Evolutionary conservation across 2,888 invertebrate species (phyloP).

Genomic region (Ecliptopera silaceata): DNA sequence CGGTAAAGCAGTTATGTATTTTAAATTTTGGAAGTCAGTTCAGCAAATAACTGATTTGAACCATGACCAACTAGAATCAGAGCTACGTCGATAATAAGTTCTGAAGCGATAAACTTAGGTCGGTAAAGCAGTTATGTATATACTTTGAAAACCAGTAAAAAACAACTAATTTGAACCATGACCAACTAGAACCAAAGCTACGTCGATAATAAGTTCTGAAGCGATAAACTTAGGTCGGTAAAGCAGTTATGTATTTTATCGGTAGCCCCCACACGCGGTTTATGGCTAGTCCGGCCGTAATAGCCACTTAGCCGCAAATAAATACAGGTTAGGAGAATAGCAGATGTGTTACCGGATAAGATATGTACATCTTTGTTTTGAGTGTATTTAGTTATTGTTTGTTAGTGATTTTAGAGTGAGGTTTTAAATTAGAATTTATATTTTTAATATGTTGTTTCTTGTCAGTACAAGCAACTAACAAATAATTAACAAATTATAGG

Average conservation of each 20-base stretch:
- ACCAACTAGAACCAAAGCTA: no score
- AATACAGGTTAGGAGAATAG: slow-evolving; percentile 1
- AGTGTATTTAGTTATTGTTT: no score
- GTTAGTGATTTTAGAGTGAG: no score
- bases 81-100: background rate
- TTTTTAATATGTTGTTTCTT: no score
- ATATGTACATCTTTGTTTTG: background rate
- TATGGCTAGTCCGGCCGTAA: slow-evolving; percentile 28
- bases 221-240: slow-evolving; percentile 17
- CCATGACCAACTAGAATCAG: no score
- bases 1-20: slow-evolving; percentile 23
- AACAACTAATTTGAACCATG: no score
- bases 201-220: background rate
- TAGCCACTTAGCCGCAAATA: slow-evolving; percentile 23
- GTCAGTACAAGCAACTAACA: no score
- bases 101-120: slow-evolving; percentile 14
- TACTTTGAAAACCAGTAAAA: no score
- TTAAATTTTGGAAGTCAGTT: no score
- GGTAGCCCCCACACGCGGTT: slow-evolving; percentile 24
- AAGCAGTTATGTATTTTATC: slow-evolving; percentile 28
- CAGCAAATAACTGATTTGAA: no score
- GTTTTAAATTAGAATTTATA: no score
- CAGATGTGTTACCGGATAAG: background rate
- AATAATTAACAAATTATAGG: no score
- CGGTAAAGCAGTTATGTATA: slow-evolving; percentile 23